A percentile compares a stretch with the other conserved stretches of the same genome.
phyloP scores from a whole-genome alignment of 30 jellyfish, hydroid and myxozoan species.

The Pelagia noctiluca region DNA sequence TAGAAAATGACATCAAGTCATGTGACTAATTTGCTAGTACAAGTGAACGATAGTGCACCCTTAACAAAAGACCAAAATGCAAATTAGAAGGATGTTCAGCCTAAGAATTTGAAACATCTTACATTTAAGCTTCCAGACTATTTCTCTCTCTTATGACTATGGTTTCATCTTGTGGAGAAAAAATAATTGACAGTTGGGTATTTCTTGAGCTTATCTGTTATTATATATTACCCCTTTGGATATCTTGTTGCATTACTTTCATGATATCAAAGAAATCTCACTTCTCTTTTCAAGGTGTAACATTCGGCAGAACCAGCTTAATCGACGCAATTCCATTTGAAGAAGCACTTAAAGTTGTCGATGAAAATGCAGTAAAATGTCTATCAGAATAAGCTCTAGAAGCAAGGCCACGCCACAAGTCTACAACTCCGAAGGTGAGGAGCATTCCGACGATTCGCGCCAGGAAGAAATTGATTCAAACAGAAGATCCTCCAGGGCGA shows the following conservation, averaged over 20 bases:
- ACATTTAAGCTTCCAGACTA: no score
- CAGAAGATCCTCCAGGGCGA: not conserved
- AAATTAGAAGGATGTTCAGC: no score
- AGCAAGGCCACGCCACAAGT: conserved; percentile 17
- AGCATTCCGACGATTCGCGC: conserved; percentile 4
- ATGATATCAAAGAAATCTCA: not conserved
- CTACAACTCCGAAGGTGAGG: conserved; percentile 21
- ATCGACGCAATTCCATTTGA: not conserved
- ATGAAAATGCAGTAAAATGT: conserved; percentile 55
- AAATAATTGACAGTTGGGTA: no score
- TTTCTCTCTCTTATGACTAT: no score
- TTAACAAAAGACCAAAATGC: no score
- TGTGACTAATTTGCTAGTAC: no score
- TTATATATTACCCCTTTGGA: not conserved
- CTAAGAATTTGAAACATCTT: no score
- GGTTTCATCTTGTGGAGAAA: no score
- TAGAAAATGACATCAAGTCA: no score
- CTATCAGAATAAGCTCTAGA: conserved; percentile 58
- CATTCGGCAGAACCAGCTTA: not conserved
- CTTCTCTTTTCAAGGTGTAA: not conserved
- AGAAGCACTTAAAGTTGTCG: conserved; percentile 2
- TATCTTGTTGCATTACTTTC: not conserved
- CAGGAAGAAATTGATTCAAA: not conserved
- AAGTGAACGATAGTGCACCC: no score
- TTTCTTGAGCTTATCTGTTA: not conserved